These are phyloP conservation scores for Nyctalus aviator DNA, from an alignment of 2,797 vertebrate species.

Conservation along the genomic window DNA sequence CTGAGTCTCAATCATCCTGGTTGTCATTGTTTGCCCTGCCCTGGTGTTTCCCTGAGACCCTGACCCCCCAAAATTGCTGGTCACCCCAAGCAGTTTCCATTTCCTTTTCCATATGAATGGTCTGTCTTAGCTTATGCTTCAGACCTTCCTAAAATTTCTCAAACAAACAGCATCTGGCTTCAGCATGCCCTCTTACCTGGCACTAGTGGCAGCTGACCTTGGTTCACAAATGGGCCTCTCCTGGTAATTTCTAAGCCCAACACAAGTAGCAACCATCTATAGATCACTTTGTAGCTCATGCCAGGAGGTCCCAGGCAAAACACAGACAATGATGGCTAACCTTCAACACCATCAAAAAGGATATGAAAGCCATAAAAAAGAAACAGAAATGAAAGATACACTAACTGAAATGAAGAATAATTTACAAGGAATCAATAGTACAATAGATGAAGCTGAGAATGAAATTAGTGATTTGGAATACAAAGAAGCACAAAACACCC, in stretches of 20 bases:
- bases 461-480: background rate
- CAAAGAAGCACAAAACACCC: background rate
- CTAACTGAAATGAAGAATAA: background rate
- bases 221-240: background rate
- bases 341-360: background rate
- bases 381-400: background rate
- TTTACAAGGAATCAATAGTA: background rate
- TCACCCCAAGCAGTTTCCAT: background rate
- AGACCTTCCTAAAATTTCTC: background rate
- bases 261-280: background rate
- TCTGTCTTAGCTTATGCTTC: background rate
- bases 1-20: background rate
- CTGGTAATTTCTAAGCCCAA: background rate
- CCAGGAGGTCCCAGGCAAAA: background rate
- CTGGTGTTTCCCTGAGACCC: background rate
- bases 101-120: background rate
- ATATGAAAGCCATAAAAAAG: background rate
- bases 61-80: background rate
- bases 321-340: background rate
- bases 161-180: background rate
- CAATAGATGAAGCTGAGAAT: background rate
- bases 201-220: background rate
- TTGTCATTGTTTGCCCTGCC: background rate
- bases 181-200: background rate
- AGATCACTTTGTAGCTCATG: background rate